Conservation (phyloP, 2,113 vertebrate species). For the Strix aluco region DNA sequence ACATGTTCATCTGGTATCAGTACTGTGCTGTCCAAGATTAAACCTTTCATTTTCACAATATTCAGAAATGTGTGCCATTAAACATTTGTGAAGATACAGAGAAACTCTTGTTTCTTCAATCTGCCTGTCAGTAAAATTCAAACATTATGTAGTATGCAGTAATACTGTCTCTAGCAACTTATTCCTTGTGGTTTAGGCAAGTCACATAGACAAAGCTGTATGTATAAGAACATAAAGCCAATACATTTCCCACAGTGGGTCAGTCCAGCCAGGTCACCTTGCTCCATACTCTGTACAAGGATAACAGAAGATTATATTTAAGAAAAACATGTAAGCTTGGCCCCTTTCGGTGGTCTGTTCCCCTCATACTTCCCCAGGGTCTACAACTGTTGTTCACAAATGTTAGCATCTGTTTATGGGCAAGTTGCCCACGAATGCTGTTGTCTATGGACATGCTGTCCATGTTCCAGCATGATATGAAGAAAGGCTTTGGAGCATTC, state of each 20-base stretch:
- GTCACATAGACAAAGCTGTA: not conserved
- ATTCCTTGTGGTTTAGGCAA: not conserved
- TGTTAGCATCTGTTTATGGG: not conserved
- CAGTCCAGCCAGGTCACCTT: not conserved
- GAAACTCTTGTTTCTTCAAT: not conserved
- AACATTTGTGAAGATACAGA: not conserved
- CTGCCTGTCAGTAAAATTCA: not conserved
- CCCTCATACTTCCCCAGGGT: not conserved
- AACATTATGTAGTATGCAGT: not conserved
- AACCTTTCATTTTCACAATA: not conserved
- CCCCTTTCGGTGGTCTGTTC: not conserved
- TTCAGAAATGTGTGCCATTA: not conserved
- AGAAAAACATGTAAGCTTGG: not conserved
- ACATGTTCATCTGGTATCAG: not conserved
- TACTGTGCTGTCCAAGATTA: not conserved
- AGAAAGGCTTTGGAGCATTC: not conserved
- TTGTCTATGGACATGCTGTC: not conserved
- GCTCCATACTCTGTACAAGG: not conserved
- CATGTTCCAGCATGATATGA: accelerated
- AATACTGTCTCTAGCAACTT: not conserved
- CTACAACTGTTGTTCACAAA: not conserved
- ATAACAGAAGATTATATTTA: not conserved
- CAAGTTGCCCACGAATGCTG: not conserved
- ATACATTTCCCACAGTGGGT: not conserved
- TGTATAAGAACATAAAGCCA: not conserved